These are phyloP conservation scores for Drosophila nikananu DNA, from an alignment of 1,140 invertebrate species.

Conservation along the genomic window DNA sequence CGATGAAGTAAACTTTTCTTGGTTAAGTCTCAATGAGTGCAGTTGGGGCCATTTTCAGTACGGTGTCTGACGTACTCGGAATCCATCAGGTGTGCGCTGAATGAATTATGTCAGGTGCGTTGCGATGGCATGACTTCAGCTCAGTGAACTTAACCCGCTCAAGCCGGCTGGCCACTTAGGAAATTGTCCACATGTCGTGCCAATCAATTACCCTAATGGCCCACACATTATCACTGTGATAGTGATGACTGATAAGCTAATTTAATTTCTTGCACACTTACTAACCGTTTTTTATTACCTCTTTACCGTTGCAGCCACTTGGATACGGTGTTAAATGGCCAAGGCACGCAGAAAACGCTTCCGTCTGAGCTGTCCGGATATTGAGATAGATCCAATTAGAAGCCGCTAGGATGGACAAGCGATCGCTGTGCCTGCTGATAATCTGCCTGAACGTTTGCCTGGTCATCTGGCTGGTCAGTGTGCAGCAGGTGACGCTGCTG, in stretches of 20 bases:
- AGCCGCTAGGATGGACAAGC: constrained; percentile 75
- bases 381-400: constrained; percentile 28
- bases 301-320: constrained; percentile 42
- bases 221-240: constrained; percentile 22
- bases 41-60: neutral
- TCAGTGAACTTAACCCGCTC: constrained; percentile 21
- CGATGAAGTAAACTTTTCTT: constrained; percentile 16
- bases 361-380: constrained; percentile 60
- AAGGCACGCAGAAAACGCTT: constrained; percentile 73
- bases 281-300: constrained; percentile 1
- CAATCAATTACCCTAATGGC: constrained; percentile 45
- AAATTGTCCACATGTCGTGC: constrained; percentile 23
- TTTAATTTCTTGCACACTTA: constrained; percentile 12
- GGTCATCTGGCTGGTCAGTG: constrained; percentile 77
- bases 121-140: constrained; percentile 33
- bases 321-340: constrained; percentile 68
- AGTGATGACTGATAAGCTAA: constrained; percentile 11
- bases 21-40: neutral
- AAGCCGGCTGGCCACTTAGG: constrained; percentile 27
- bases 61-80: constrained; percentile 8
- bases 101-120: constrained; percentile 51
- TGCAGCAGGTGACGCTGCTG: constrained; percentile 58
- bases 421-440: constrained; percentile 73
- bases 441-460: constrained; percentile 76
- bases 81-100: constrained; percentile 50